Conservation (phyloP, 2,888 invertebrate genomes). For the Corbicula japonica region DNA sequence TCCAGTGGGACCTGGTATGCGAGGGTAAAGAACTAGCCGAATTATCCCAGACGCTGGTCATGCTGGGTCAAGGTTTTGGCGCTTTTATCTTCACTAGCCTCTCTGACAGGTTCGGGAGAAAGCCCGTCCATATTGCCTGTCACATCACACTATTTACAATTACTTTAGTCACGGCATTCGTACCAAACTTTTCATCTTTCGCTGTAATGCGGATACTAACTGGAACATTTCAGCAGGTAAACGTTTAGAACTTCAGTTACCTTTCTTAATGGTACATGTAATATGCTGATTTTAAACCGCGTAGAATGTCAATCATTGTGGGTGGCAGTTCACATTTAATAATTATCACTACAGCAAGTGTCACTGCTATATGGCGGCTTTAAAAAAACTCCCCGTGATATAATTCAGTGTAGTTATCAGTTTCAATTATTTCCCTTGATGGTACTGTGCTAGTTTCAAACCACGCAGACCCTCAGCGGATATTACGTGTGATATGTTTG, state of each 20-base stretch:
- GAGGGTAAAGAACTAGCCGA: slow-evolving; percentile 72
- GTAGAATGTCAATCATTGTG: too few relatives aligned
- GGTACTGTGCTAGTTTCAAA: too few relatives aligned
- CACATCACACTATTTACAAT: slow-evolving; percentile 48
- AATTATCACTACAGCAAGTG: neutral
- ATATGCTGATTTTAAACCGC: neutral
- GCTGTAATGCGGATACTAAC: slow-evolving; percentile 57
- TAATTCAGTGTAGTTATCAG: neutral
- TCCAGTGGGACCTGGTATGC: slow-evolving; percentile 81
- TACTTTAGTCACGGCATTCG: slow-evolving; percentile 57
- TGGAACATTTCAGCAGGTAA: slow-evolving; percentile 67
- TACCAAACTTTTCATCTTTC: slow-evolving; percentile 58
- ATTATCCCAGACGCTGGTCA: slow-evolving; percentile 79
- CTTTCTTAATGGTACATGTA: neutral
- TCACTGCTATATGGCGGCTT: neutral
- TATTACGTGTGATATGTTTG: too few relatives aligned
- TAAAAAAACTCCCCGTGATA: neutral
- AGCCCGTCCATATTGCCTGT: slow-evolving; percentile 50
- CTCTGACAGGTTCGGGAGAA: slow-evolving; percentile 74
- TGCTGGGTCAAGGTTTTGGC: slow-evolving; percentile 78
- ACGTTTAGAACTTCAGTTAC: neutral
- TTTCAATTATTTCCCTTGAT: neutral
- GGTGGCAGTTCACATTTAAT: neutral
- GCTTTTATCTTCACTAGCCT: slow-evolving; percentile 76
- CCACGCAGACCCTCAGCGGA: too few relatives aligned